Evolutionary conservation across 2,888 invertebrate species (phyloP).

Genomic region (Physocephala rufipes): DNA sequence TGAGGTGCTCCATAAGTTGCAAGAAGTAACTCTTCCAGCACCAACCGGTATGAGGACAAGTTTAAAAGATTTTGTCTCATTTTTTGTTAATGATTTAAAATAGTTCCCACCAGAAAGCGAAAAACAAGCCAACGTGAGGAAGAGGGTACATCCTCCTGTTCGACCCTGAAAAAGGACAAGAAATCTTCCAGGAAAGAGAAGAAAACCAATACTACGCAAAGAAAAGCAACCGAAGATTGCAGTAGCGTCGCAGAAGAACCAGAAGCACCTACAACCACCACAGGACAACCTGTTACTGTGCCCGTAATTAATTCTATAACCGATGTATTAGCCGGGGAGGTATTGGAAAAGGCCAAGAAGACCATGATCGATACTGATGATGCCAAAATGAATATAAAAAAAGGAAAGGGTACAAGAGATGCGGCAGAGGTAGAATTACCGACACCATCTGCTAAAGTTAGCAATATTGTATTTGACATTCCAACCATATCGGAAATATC

Average conservation of each 20-base stretch:
- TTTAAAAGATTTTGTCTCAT: conserved; percentile 23
- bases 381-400: conserved; percentile 56
- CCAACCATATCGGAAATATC: conserved; percentile 67
- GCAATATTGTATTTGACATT: conserved; percentile 67
- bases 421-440: conserved; percentile 41
- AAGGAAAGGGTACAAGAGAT: conserved; percentile 51
- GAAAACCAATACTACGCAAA: conserved; percentile 45
- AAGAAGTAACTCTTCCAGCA: conserved; percentile 78
- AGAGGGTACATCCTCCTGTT: background rate
- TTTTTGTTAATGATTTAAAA: background rate
- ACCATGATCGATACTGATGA: conserved; percentile 53
- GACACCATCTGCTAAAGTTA: conserved; percentile 45
- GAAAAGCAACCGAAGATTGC: conserved; percentile 46
- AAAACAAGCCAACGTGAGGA: conserved; percentile 43
- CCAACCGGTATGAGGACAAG: conserved; percentile 52
- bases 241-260: conserved; percentile 35
- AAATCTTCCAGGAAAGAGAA: conserved; percentile 53
- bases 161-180: conserved; percentile 49
- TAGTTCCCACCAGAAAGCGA: conserved; percentile 58
- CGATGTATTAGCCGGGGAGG: conserved; percentile 73
- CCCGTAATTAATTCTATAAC: conserved; percentile 67
- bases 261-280: conserved; percentile 39
- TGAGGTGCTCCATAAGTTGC: conserved; percentile 84
- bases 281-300: conserved; percentile 33
- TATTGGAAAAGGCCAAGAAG: conserved; percentile 66